A percentile compares a stretch with the other conserved stretches of the same genome.
phyloP scores from a whole-genome alignment of 2,113 vertebrate genomes.

The Himantopus leucocephalus region DNA sequence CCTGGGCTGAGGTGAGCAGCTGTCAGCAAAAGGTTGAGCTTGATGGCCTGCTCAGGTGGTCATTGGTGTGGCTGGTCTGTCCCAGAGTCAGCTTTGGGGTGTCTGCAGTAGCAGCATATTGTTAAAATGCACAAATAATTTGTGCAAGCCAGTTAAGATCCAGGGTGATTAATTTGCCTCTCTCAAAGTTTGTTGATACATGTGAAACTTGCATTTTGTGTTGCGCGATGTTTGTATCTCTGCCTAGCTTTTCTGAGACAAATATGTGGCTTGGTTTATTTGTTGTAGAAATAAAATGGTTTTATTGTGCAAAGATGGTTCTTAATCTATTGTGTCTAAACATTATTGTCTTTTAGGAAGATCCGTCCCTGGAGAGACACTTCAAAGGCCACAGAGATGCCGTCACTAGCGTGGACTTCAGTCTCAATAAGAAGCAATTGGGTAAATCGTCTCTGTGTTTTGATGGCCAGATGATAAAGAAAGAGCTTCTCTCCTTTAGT shows the following conservation, averaged over 20 bases:
- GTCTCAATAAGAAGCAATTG: slow-evolving; percentile 85
- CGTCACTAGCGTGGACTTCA: slow-evolving; percentile 91
- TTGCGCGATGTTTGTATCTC: neutral
- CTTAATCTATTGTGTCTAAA: neutral
- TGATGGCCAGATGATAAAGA: neutral
- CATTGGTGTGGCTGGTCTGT: neutral
- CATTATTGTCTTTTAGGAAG: slow-evolving; percentile 75
- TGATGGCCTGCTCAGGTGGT: neutral
- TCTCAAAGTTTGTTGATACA: neutral
- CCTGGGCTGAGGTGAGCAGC: neutral
- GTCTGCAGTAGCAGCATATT: neutral
- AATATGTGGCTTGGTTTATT: neutral
- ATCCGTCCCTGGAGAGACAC: slow-evolving; percentile 88
- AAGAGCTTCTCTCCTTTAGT: neutral
- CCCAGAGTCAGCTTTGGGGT: neutral
- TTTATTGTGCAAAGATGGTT: neutral
- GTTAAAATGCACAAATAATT: neutral
- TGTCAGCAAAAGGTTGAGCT: neutral
- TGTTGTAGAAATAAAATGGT: neutral
- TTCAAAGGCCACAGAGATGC: slow-evolving; percentile 94
- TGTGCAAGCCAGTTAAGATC: neutral
- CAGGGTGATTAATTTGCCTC: neutral
- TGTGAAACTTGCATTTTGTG: neutral
- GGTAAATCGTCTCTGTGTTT: slow-evolving; percentile 73
- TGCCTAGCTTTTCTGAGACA: neutral